Percentiles rank a stretch among this genome's conserved stretches.
Conservation (phyloP, 2,888 invertebrate genomes). For the Sarcophaga variegata region DNA sequence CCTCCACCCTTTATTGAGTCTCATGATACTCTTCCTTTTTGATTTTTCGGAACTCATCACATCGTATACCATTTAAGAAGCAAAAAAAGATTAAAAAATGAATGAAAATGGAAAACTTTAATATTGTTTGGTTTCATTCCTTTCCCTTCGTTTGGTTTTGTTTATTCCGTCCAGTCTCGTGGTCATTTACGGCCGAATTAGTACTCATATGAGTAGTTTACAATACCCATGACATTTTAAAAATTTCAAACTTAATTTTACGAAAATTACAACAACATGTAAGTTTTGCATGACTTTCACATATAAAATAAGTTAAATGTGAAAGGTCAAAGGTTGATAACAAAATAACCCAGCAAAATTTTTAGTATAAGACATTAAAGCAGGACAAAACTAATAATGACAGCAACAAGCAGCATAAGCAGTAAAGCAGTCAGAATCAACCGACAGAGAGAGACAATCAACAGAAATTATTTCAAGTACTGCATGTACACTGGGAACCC, state of each 20-base stretch:
- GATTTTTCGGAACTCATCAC: background rate
- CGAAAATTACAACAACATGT: conserved; percentile 1
- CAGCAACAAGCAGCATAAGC: background rate
- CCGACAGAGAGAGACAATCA: conserved; percentile 19
- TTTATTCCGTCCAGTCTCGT: background rate
- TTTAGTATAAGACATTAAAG: background rate
- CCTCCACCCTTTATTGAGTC: background rate
- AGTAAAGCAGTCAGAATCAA: no score
- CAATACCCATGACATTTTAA: background rate
- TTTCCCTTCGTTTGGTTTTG: background rate
- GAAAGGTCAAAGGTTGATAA: background rate
- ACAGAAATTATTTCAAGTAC: background rate
- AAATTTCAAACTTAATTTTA: background rate
- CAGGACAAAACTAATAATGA: conserved; percentile 20
- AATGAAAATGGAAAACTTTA: no score
- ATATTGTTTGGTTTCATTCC: background rate
- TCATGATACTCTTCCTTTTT: background rate
- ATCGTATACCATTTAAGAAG: background rate
- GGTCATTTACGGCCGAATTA: background rate
- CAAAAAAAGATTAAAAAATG: background rate
- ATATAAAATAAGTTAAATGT: background rate
- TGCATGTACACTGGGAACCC: background rate
- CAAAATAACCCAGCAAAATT: background rate
- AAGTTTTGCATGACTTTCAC: background rate
- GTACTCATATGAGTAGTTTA: conserved; percentile 3